phyloP scores from a whole-genome alignment of 2,888 invertebrate genomes.

The Sabellastarte sp. region DNA sequence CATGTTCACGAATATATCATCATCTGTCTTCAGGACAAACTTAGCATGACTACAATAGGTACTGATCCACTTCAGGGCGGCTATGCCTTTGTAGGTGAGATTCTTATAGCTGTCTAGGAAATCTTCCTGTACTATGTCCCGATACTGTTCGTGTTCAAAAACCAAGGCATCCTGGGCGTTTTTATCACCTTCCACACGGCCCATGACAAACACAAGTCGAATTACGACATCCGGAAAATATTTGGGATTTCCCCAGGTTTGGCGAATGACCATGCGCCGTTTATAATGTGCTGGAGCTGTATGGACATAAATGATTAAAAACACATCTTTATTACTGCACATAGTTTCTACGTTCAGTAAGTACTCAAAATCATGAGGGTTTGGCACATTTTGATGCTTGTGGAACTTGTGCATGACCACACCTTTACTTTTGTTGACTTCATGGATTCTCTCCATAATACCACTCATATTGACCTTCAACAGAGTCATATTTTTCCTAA shows the following conservation, averaged over 20 bases:
- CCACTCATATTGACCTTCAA: constrained; percentile 12
- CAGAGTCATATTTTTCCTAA: constrained; percentile 15
- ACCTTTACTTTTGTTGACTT: constrained; percentile 9
- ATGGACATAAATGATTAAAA: constrained; percentile 53
- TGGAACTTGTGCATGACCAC: not conserved
- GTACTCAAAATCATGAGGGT: constrained; percentile 43
- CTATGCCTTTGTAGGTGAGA: constrained; percentile 60
- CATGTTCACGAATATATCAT: constrained; percentile 61
- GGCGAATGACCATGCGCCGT: constrained; percentile 50
- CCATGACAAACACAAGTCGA: constrained; percentile 47
- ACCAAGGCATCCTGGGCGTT: constrained; percentile 36
- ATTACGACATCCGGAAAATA: constrained; percentile 36
- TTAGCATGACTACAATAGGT: constrained; percentile 50
- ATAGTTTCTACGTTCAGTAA: constrained; percentile 37
- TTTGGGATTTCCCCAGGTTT: constrained; percentile 52
- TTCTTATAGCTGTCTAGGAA: constrained; percentile 60
- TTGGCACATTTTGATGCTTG: constrained; percentile 16
- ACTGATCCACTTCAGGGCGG: constrained; percentile 59
- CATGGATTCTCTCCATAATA: constrained; percentile 6
- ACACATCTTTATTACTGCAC: constrained; percentile 34
- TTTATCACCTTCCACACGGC: not conserved
- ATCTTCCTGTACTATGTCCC: constrained; percentile 56
- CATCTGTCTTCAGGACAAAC: constrained; percentile 60
- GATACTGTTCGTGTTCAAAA: constrained; percentile 47
- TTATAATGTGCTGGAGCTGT: constrained; percentile 52